These are phyloP conservation scores for Sakesphorus luctuosus DNA, from an alignment of 2,113 vertebrate species.

Conservation along the genomic window DNA sequence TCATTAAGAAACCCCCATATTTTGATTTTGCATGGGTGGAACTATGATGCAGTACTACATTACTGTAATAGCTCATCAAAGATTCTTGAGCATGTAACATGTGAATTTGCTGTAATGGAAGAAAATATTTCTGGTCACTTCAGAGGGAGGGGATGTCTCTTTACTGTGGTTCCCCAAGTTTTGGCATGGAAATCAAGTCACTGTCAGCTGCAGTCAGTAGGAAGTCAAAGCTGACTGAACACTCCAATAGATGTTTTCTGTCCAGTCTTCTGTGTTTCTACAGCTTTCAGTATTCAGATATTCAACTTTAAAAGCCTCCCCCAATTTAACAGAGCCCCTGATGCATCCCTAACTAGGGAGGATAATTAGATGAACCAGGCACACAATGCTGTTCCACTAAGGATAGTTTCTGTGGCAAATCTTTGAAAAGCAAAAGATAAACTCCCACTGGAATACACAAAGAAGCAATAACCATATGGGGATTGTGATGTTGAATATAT, in stretches of 20 bases:
- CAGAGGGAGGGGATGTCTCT: not conserved
- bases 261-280: not conserved
- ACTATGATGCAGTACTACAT: not conserved
- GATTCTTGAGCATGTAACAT: not conserved
- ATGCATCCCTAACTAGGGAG: slow-evolving; percentile 48
- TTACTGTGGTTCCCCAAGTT: not conserved
- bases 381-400: not conserved
- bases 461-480: slow-evolving; percentile 60
- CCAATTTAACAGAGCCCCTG: slow-evolving; percentile 31
- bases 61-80: not conserved
- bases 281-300: slow-evolving; percentile 37
- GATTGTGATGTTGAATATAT: slow-evolving; percentile 53
- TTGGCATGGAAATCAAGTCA: not conserved
- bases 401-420: slow-evolving; percentile 19
- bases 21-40: not conserved
- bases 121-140: not conserved
- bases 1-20: not conserved
- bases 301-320: slow-evolving; percentile 44
- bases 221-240: not conserved
- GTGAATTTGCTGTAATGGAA: not conserved
- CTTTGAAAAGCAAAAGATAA: slow-evolving; percentile 56
- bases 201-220: not conserved
- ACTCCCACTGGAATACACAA: slow-evolving; percentile 40
- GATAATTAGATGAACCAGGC: slow-evolving; percentile 53
- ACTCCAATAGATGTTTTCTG: not conserved